phyloP scores from a whole-genome alignment of 2,888 invertebrate genomes.

The Folsomia manolachei region DNA sequence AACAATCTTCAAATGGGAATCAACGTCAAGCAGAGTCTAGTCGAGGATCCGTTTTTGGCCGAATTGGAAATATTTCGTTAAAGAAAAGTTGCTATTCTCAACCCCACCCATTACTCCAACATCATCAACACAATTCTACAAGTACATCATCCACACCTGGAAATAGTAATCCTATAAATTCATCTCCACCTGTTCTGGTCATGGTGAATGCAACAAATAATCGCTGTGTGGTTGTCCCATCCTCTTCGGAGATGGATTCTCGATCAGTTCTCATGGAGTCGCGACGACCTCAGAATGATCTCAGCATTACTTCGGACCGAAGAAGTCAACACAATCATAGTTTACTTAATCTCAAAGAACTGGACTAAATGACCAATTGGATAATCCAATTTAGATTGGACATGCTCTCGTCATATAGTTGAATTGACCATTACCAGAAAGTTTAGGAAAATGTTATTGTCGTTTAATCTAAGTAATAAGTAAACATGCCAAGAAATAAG shows the following conservation, averaged over 20 bases:
- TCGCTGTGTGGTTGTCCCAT: not conserved
- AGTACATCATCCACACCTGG: too few relatives aligned
- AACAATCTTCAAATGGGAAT: not conserved
- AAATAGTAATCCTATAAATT: not conserved
- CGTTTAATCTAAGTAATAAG: too few relatives aligned
- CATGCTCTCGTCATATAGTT: too few relatives aligned
- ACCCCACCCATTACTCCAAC: not conserved
- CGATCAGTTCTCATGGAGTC: not conserved
- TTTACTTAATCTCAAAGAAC: not conserved
- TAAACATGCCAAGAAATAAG: too few relatives aligned
- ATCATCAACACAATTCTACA: not conserved
- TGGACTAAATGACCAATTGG: too few relatives aligned
- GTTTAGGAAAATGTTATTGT: too few relatives aligned
- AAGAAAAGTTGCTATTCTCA: not conserved
- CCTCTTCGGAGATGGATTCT: not conserved
- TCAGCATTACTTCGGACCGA: not conserved
- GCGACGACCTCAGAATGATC: not conserved
- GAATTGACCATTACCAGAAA: too few relatives aligned
- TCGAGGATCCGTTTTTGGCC: not conserved
- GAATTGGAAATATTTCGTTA: not conserved
- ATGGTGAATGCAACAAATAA: not conserved
- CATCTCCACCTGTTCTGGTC: not conserved
- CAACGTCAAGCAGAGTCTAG: not conserved
- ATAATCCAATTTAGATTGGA: too few relatives aligned
- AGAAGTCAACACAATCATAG: not conserved